Conservation (phyloP, 2,113 vertebrate species). For the Marcusenius ussheri region DNA sequence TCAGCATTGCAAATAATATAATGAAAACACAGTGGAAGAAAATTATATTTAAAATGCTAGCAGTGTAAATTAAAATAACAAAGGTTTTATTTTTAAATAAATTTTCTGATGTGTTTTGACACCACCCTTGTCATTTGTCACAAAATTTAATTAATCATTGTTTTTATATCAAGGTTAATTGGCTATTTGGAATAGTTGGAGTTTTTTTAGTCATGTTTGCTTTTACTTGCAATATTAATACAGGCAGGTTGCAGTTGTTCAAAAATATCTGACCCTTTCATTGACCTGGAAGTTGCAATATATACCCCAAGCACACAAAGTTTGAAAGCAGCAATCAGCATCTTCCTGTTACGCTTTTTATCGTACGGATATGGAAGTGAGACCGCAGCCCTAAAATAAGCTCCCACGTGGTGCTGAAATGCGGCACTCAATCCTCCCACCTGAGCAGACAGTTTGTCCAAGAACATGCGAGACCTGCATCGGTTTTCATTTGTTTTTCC, state of each 20-base stretch:
- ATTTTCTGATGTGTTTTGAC: not conserved
- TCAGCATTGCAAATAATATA: not conserved
- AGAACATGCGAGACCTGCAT: constrained; percentile 64
- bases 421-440: not conserved
- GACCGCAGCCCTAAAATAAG: not conserved
- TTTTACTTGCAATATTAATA: not conserved
- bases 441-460: constrained; percentile 58
- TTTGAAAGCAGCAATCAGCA: not conserved
- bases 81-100: not conserved
- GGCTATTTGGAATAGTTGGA: not conserved
- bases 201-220: not conserved
- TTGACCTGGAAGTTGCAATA: not conserved
- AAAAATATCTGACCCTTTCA: not conserved
- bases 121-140: not conserved
- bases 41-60: not conserved
- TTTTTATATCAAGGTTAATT: not conserved
- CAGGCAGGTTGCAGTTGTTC: not conserved
- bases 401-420: not conserved
- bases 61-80: not conserved
- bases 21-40: not conserved
- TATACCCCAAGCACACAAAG: not conserved
- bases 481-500: constrained; percentile 75
- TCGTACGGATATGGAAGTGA: not conserved
- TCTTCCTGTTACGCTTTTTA: not conserved
- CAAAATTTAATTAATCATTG: not conserved